Conservation (phyloP, 2,888 invertebrate genomes). For the Drosophila nigritarsus region DNA sequence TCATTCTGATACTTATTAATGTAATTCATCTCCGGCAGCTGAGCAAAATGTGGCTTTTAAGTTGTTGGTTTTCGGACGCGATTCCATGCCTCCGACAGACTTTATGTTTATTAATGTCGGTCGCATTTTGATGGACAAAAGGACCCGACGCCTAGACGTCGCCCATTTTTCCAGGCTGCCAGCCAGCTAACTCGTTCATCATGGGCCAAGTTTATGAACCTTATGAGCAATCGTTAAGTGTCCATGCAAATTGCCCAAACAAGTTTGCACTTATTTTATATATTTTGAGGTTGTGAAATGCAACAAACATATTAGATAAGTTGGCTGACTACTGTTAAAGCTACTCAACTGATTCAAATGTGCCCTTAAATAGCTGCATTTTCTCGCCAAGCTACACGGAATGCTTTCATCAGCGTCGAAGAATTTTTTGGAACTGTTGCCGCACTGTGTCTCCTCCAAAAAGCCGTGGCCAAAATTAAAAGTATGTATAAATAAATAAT, state of each 20-base stretch:
- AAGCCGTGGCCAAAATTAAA: neutral
- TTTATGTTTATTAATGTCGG: conserved; percentile 75
- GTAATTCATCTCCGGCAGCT: conserved; percentile 45
- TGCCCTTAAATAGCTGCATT: conserved; percentile 15
- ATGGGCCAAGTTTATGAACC: conserved; percentile 42
- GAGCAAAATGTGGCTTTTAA: conserved; percentile 21
- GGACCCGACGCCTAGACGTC: conserved; percentile 32
- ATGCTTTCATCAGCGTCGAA: conserved; percentile 19
- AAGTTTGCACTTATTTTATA: no score
- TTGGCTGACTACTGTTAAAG: neutral
- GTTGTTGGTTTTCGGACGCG: conserved; percentile 12
- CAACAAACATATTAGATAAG: conserved; percentile 22
- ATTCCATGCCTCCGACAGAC: conserved; percentile 48
- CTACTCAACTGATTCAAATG: conserved; percentile 10
- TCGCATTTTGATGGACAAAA: conserved; percentile 46
- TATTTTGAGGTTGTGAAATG: conserved; percentile 52
- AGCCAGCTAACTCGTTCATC: conserved; percentile 65
- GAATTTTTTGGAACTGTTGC: conserved; percentile 57
- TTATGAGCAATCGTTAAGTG: conserved; percentile 32
- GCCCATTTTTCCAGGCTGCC: conserved; percentile 44
- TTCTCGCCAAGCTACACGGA: conserved; percentile 3
- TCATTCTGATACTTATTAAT: conserved; percentile 46
- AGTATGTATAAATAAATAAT: neutral
- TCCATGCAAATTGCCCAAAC: conserved; percentile 37
- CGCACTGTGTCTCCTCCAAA: neutral